Evolutionary conservation across 1,140 invertebrate genomes (phyloP), one percentile per base, ranked within the genome.

Genomic region (Drosophila albomicans): DNA sequence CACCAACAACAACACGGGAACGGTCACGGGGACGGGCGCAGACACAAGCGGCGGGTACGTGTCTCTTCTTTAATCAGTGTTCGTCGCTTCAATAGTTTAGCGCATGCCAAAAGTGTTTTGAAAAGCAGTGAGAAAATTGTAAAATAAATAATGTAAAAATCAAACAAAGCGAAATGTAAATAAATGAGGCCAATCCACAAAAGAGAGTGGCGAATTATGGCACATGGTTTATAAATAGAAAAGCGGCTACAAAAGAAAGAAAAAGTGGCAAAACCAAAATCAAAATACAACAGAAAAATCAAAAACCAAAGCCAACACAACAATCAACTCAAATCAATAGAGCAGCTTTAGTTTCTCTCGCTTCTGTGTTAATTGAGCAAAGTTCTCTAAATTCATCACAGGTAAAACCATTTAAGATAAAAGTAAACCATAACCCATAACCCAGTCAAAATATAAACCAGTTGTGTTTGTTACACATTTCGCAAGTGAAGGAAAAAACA

Each of bases 401-500:
- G 75, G 80, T 81, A 81, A 67, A 75, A 56, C 43, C 32, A n/a
- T 38, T 56, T 56, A 67, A 67, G 61, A 61, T 56, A 67, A 67
- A 67, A 61, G 28, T 52, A 32, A 68, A 32, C 16, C 49, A 63
- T 38, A 35, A 46, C 13, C 13, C 45, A 54, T n/a, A 56, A 56
- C 38, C 20, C 59, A 66, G 16, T 54, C 38, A 51, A 66, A 67
- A 51, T 49, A 4, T 35, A 82, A 86, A 87, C 82, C 82, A 30
- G 82, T 86, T 81, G 66, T 46, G 64, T 61, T 58, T 82, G 82
- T 80, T 87, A 82, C 77, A 87, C 67, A 82, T 87, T 87, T 87
- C 56, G 71, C 86, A 75, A 86, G 70, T 58, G 8, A 46, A 35
- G 52, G 43, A 48, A 65, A 57, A 48, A 20, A 25, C 20, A 25